A percentile compares a stretch with the other conserved stretches of the same genome.
Conservation (phyloP, 2,113 vertebrate species). For the Trogon surrucura region DNA sequence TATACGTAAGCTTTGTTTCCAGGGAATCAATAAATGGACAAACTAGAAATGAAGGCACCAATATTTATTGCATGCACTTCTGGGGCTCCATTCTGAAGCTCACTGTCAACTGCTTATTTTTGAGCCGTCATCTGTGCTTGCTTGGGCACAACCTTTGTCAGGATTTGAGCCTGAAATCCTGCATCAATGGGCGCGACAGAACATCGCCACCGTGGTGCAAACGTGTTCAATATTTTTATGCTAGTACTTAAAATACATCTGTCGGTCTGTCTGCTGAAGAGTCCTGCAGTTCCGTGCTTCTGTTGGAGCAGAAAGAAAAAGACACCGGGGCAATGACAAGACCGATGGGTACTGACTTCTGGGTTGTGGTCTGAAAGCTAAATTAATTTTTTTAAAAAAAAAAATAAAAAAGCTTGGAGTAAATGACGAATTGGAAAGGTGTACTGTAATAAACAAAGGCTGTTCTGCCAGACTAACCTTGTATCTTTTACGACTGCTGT, state of each 20-base stretch:
- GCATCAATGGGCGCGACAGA: neutral
- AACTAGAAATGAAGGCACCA: neutral
- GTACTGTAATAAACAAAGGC: neutral
- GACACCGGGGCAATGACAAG: neutral
- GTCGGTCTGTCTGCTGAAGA: neutral
- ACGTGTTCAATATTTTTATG: accelerated
- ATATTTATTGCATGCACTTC: neutral
- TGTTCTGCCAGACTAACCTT: neutral
- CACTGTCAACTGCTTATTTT: accelerated
- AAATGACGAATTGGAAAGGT: neutral
- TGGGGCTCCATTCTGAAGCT: neutral
- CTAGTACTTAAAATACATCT: accelerated
- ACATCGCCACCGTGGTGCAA: neutral
- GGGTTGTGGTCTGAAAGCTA: neutral
- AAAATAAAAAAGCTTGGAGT: neutral
- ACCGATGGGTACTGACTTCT: neutral
- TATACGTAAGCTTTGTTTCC: neutral
- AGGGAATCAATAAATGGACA: neutral
- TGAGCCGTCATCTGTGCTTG: accelerated
- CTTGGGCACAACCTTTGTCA: neutral
- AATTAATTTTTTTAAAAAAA: neutral
- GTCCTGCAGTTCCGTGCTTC: neutral
- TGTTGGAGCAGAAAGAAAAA: neutral
- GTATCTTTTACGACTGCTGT: neutral
- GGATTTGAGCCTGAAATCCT: neutral